Evolutionary conservation across 1,140 invertebrate species (phyloP), one percentile per base, ranked within the genome.

Genomic region (Drosophila trapezifrons): DNA sequence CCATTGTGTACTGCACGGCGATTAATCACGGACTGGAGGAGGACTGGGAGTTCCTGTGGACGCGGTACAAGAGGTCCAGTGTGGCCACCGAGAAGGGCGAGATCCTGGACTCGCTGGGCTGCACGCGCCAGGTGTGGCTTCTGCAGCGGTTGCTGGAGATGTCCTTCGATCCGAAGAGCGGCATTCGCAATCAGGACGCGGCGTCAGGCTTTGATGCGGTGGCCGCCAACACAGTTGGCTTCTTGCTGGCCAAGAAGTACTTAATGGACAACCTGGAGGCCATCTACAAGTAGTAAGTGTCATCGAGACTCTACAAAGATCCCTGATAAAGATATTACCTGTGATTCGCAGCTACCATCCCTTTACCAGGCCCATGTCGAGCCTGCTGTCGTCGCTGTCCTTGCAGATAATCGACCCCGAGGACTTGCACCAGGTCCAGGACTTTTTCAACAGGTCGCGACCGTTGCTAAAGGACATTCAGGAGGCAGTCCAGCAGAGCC

Each of bases 31-130:
- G 97, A 9, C 93, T 93, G 8, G 93, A 94, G 47, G 92, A 94
- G 1, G 96, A 97, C 67, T 98, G 97, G 97, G 93, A 96, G 37
- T 97, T 96, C 92, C 93, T 96, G 12, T 96, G 96, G 93, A 81
- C 95, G 17, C 92, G 95, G 46, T 97, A 96, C 82, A 85, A 93
- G 40, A 93, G 93, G 12, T 93, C 96, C 0, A 95, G 95, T 78
- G 94, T 95, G 2, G 94, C 95, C 0, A 91, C 93, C 6, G 96
- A 97, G 55, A 94, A 95, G 83, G 82, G 85, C 18, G 84, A 92
- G 0, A 93, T 98, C 40, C 91, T 97, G 4, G 84, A 76, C 7
- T 94, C 95, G 8, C 93, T 98, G 15, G 94, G 94, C 22, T 98
- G 97, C 85, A 93, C 94, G 1, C 63, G 92, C 12, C 94, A 96